These are phyloP conservation scores for Temnothorax rugatulus DNA, from an alignment of 2,888 invertebrate genomes.

Conservation along the genomic window DNA sequence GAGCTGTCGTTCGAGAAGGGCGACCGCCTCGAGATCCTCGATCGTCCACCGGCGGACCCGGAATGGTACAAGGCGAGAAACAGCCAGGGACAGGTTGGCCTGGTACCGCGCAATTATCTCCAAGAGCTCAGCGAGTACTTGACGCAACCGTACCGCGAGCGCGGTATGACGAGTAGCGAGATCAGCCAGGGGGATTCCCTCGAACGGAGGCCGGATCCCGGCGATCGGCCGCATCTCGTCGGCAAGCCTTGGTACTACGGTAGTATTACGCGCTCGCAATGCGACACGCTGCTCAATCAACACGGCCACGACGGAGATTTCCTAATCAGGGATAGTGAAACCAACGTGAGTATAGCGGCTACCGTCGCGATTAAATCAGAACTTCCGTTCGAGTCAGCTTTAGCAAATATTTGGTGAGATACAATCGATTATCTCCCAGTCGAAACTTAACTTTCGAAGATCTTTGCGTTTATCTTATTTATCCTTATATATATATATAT, in stretches of 20 bases:
- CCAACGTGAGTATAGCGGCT: constrained; percentile 92
- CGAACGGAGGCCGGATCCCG: constrained; percentile 87
- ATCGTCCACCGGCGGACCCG: constrained; percentile 98
- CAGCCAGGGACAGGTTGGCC: constrained; percentile 95
- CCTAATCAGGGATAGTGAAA: constrained; percentile 99
- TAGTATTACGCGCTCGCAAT: constrained; percentile 97
- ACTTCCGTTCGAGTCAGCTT: background rate
- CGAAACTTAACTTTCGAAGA: background rate
- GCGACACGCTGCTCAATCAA: constrained; percentile 97
- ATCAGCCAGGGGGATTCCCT: constrained; percentile 86
- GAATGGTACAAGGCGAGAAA: constrained; percentile 99
- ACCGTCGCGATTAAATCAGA: background rate
- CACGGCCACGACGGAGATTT: constrained; percentile 99
- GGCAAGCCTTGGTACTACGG: constrained; percentile 99
- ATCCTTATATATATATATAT: background rate
- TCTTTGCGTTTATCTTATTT: background rate
- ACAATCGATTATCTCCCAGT: background rate
- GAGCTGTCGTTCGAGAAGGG: constrained; percentile 99
- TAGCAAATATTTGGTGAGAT: background rate
- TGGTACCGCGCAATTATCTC: constrained; percentile 98
- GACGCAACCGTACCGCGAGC: constrained; percentile 93
- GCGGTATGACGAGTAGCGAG: constrained; percentile 82
- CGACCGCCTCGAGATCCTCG: constrained; percentile 97
- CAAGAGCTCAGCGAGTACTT: constrained; percentile 97
- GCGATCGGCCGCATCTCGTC: constrained; percentile 90